phyloP scores from a whole-genome alignment of 2,113 vertebrate genomes.

The Condylura cristata region DNA sequence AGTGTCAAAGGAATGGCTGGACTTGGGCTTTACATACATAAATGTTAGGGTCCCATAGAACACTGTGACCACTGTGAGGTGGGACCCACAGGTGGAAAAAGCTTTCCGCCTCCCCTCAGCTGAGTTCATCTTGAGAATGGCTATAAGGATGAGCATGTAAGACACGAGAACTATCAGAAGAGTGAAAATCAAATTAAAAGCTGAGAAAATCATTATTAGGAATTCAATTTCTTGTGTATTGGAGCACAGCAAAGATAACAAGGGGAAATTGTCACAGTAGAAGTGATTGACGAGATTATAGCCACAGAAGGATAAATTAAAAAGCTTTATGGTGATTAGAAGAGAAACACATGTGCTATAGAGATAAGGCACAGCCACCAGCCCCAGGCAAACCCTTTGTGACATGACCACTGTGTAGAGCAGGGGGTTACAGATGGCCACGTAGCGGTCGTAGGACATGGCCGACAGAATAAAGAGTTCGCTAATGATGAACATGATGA shows the following conservation, averaged over 20 bases:
- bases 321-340: slow-evolving; percentile 51
- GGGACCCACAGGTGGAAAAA: slow-evolving; percentile 73
- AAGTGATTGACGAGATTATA: slow-evolving; percentile 61
- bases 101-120: neutral
- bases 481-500: slow-evolving; percentile 37
- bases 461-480: slow-evolving; percentile 54
- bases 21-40: slow-evolving; percentile 43
- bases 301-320: slow-evolving; percentile 60
- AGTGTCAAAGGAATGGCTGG: slow-evolving; percentile 39
- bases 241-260: slow-evolving; percentile 72
- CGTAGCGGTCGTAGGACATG: slow-evolving; percentile 47
- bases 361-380: slow-evolving; percentile 52
- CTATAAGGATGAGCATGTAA: neutral
- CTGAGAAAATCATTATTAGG: slow-evolving; percentile 42
- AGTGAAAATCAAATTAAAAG: slow-evolving; percentile 47
- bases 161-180: slow-evolving; percentile 51
- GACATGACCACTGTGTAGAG: slow-evolving; percentile 50
- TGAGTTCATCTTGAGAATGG: neutral
- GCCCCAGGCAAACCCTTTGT: neutral
- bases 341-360: slow-evolving; percentile 50
- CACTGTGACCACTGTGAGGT: slow-evolving; percentile 45
- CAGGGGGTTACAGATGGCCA: slow-evolving; percentile 63
- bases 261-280: slow-evolving; percentile 64
- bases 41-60: slow-evolving; percentile 53
- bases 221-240: neutral